Conservation (phyloP, 2,113 vertebrate species). For the Ciconia maguari region DNA sequence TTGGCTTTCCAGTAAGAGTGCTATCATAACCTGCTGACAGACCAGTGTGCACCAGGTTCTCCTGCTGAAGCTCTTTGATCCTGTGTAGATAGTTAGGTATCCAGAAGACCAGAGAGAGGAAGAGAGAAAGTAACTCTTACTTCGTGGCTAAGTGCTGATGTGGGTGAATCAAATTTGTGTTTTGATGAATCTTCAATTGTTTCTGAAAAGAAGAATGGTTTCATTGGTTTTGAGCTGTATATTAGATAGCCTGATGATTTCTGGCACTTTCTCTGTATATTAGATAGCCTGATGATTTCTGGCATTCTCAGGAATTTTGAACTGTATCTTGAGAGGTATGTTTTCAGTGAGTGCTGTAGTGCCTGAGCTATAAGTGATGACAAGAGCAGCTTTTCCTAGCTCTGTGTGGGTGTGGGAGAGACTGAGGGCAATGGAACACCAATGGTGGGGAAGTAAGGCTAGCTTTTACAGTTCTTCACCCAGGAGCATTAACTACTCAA, state of each 20-base stretch:
- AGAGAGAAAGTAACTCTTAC: neutral
- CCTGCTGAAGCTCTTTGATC: neutral
- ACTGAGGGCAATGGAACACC: neutral
- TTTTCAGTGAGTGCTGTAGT: neutral
- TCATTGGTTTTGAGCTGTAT: neutral
- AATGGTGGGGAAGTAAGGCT: neutral
- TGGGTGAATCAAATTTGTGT: neutral
- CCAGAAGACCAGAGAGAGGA: neutral
- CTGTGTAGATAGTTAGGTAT: neutral
- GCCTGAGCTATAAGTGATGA: neutral
- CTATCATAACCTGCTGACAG: neutral
- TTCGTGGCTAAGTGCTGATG: neutral
- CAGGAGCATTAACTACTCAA: neutral
- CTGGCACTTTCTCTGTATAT: neutral
- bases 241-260: neutral
- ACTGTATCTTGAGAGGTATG: neutral
- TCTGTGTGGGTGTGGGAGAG: neutral
- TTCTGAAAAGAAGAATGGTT: neutral
- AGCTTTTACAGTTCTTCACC: neutral
- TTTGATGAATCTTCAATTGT: neutral
- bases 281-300: neutral
- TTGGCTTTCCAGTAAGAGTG: neutral
- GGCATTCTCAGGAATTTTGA: neutral
- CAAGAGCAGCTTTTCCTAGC: neutral
- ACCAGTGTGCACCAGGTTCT: fast-evolving